Evolutionary conservation across 2,888 invertebrate species (phyloP), one percentile per base, ranked within the genome.

Genomic region (Muschampia plurimacula): DNA sequence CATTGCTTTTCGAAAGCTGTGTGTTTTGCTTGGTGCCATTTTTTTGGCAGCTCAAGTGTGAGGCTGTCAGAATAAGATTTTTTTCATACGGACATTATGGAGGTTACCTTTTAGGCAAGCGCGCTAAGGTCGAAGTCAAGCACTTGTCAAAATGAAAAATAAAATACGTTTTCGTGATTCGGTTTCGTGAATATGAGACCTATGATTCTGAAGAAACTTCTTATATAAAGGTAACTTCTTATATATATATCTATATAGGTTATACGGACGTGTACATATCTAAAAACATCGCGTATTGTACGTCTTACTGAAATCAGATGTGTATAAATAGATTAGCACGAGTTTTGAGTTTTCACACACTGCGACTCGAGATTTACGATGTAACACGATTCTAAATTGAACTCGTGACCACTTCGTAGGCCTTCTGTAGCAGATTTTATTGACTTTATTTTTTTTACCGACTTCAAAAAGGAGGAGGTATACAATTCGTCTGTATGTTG

Each of bases 251-350:
- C 22, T 22, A 22, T 22, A 22, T 32, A 55, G 22, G 55, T 55
- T 55, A 22, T 22, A 9, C 55, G 9, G 22, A n/a, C 15, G 49
- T 52, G 49, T 52, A 8, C 28, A 32, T 8, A 15, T n/a, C 39
- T 22, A 64, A 15, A 32, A 44, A 44, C 46, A 68, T 52, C 57
- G 55, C 41, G 55, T 67, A 39, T 57, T 52, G 66, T 52, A 67
- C 7, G 41, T 6, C 41, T 75, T 65, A 83, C 83, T 89, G 89
- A 91, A 91, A 87, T 89, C 89, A 90, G 88, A 83, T 75, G 78
- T 75, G 78, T 89, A 91, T 86, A 89, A 90, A 92, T 92, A 92
- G 89, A 86, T 82, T 79, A 81, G 44, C 22, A 82, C 80, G 76
- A 79, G 82, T 55, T 85, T 86, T 80, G 79, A 85, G 83, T 82